phyloP scores from a whole-genome alignment of 2,113 vertebrate species.

The Pipa parva region DNA sequence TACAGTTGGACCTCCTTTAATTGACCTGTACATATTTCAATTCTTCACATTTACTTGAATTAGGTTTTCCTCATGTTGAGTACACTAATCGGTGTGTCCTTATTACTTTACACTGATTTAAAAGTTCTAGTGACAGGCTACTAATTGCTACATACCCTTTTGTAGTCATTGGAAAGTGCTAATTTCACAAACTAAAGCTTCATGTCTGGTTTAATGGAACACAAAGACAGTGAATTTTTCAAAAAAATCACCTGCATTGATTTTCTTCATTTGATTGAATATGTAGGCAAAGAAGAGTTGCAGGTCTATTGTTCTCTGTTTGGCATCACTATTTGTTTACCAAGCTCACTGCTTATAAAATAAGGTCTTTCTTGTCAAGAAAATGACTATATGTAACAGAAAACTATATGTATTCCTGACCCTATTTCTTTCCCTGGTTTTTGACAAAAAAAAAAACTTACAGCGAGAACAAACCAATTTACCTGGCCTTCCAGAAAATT shows the following conservation, averaged over 20 bases:
- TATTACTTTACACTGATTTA: slow-evolving; percentile 13
- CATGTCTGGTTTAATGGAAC: slow-evolving; percentile 41
- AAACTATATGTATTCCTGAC: slow-evolving; percentile 10
- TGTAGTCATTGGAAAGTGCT: slow-evolving; percentile 37
- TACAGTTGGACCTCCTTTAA: no score
- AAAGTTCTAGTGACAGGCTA: slow-evolving; percentile 33
- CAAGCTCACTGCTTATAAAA: slow-evolving; percentile 22
- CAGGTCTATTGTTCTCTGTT: slow-evolving; percentile 22
- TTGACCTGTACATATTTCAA: neutral
- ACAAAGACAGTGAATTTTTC: slow-evolving; percentile 38
- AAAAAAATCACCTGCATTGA: slow-evolving; percentile 39
- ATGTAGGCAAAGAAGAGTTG: slow-evolving; percentile 33
- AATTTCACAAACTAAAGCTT: slow-evolving; percentile 39
- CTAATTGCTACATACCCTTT: slow-evolving; percentile 32
- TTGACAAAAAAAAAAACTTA: neutral
- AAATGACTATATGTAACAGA: slow-evolving; percentile 26
- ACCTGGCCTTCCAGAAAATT: neutral
- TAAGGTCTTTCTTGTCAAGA: neutral
- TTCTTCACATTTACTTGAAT: neutral
- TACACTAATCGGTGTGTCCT: neutral
- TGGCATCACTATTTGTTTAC: slow-evolving; percentile 4
- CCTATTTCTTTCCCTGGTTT: slow-evolving; percentile 8
- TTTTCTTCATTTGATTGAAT: slow-evolving; percentile 37
- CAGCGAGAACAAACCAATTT: neutral
- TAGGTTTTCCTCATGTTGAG: neutral